These are phyloP conservation scores for Cryptoblepharus egeriae DNA, from an alignment of 2,797 vertebrate species.

Conservation along the genomic window DNA sequence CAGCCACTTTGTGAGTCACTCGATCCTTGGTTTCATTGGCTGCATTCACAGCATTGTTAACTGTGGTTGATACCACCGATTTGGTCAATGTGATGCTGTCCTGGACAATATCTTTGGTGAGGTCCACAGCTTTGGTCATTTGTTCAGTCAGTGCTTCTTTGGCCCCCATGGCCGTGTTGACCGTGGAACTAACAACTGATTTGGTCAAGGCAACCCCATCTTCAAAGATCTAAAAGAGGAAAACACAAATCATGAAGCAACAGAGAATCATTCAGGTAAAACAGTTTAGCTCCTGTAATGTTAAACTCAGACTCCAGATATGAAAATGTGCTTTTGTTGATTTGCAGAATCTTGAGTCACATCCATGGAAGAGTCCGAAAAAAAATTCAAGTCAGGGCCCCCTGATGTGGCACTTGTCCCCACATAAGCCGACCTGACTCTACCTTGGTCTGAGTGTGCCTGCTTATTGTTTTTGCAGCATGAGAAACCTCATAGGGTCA, in stretches of 20 bases:
- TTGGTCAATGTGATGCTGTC: conserved; percentile 86
- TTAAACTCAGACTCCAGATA: no score
- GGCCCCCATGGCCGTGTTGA: conserved; percentile 65
- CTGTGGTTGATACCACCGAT: conserved; percentile 81
- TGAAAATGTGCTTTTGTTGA: no score
- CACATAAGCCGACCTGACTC: no score
- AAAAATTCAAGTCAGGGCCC: no score
- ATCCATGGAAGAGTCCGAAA: no score
- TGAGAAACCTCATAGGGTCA: no score
- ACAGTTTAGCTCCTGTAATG: no score
- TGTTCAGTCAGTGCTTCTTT: conserved; percentile 73
- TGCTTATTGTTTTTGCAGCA: no score
- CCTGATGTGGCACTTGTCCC: no score
- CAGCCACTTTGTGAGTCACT: conserved; percentile 79
- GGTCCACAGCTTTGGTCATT: conserved; percentile 77
- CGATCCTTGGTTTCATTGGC: conserved; percentile 58
- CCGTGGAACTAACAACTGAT: not conserved
- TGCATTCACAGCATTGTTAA: conserved; percentile 74
- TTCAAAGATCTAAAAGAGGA: conserved; percentile 66
- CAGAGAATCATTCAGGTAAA: not conserved
- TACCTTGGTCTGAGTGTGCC: no score
- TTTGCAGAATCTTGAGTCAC: no score
- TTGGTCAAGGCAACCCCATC: conserved; percentile 54
- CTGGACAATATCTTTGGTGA: conserved; percentile 80
- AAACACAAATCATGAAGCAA: not conserved